A percentile compares a stretch with the other conserved stretches of the same genome.
Evolutionary conservation across 2,888 invertebrate species (phyloP).

Genomic region (Acrobasis repandana): DNA sequence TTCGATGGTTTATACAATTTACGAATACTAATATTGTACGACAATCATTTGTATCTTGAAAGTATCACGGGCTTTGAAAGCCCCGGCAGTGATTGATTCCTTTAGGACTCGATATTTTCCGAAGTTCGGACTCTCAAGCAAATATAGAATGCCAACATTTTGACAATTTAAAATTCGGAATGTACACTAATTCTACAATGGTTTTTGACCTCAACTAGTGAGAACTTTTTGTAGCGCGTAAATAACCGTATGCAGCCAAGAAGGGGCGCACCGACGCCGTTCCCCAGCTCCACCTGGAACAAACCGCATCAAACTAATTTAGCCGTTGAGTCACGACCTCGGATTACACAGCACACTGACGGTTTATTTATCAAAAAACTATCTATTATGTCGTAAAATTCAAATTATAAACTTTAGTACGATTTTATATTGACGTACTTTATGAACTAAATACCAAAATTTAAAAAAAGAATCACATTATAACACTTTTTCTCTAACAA

Average conservation of each 20-base stretch:
- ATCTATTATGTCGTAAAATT: too few relatives aligned
- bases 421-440: too few relatives aligned
- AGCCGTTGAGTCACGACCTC: not conserved
- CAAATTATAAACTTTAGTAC: too few relatives aligned
- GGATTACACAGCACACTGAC: not conserved
- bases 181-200: constrained; percentile 49
- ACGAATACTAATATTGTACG: constrained; percentile 9
- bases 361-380: not conserved
- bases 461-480: too few relatives aligned
- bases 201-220: constrained; percentile 10
- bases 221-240: not conserved
- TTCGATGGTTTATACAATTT: constrained; percentile 3
- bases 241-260: not conserved
- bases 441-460: too few relatives aligned
- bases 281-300: not conserved
- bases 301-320: not conserved
- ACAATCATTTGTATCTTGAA: not conserved
- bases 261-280: not conserved
- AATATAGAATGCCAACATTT: too few relatives aligned
- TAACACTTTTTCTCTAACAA: too few relatives aligned
- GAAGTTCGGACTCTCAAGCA: not conserved
- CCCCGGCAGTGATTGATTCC: constrained; percentile 52
- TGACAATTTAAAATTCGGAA: constrained; percentile 36
- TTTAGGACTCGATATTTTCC: constrained; percentile 34
- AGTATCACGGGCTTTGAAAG: constrained; percentile 56